Conservation (phyloP, 2,888 invertebrate species). For the Opisthograptis luteolata region DNA sequence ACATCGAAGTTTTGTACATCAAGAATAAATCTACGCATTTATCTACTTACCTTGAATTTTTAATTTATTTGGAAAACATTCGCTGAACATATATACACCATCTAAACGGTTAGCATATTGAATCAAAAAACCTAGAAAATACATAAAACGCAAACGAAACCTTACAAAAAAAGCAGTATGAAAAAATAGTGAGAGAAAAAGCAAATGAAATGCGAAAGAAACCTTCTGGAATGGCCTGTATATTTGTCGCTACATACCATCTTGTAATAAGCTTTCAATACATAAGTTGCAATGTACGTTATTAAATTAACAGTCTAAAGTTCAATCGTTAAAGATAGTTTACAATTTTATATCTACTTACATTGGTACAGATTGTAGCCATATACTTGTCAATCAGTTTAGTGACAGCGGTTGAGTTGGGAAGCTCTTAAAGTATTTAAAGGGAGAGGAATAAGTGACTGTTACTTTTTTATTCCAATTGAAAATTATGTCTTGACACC, state of each 20-base stretch:
- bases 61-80: no score
- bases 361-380: conserved; percentile 45
- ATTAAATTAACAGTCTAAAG: conserved; percentile 41
- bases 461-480: neutral
- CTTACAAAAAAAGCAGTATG: no score
- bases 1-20: no score
- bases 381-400: conserved; percentile 58
- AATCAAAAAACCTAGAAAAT: no score
- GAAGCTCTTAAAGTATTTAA: conserved; percentile 40
- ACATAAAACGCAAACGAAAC: no score
- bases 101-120: no score
- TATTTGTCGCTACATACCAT: conserved; percentile 31
- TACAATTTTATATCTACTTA: conserved; percentile 11
- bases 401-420: conserved; percentile 48
- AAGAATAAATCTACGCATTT: no score
- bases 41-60: no score
- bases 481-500: conserved; percentile 44
- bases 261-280: neutral
- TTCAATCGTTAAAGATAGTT: conserved; percentile 36
- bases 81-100: no score
- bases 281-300: conserved; percentile 40
- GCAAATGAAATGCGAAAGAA: conserved; percentile 20
- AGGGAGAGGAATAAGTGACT: conserved; percentile 53
- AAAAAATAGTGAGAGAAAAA: no score
- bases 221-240: conserved; percentile 32